These are phyloP conservation scores for Alligator sinensis DNA, from an alignment of 2,113 vertebrate species.

Conservation along the genomic window DNA sequence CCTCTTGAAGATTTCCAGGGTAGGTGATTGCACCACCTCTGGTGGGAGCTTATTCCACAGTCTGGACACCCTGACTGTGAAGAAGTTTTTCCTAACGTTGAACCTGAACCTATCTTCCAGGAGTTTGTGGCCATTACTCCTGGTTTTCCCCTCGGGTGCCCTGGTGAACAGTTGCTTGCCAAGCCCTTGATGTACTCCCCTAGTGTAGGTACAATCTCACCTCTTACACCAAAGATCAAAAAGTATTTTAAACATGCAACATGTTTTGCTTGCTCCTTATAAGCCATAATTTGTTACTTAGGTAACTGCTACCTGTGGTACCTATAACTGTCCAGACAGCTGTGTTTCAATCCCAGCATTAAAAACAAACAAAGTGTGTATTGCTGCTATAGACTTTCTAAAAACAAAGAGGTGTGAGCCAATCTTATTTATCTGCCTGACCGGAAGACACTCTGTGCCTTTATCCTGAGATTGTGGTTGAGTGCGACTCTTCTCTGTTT, in stretches of 20 bases:
- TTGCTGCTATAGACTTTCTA: not conserved
- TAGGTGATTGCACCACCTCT: too few species aligned
- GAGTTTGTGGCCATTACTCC: too few species aligned
- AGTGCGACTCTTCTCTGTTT: not conserved
- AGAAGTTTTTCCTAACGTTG: too few species aligned
- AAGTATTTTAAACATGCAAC: not conserved
- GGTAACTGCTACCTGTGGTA: not conserved
- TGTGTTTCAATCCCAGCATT: not conserved
- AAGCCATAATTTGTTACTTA: not conserved
- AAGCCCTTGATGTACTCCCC: too few species aligned
- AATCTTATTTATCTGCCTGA: not conserved
- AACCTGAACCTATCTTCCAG: too few species aligned
- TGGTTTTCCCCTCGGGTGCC: too few species aligned
- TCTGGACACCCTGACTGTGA: too few species aligned
- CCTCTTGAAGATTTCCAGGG: too few species aligned
- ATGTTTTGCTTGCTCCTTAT: not conserved
- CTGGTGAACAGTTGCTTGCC: too few species aligned
- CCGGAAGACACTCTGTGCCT: not conserved
- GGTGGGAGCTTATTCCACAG: too few species aligned
- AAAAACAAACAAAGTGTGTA: not conserved
- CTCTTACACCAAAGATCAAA: not conserved
- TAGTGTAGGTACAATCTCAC: not conserved
- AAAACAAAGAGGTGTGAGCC: not conserved
- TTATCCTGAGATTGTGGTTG: not conserved
- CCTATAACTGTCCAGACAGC: not conserved